Percentiles rank a stretch among this genome's conserved stretches.
Evolutionary conservation across 2,113 vertebrate species (phyloP).

Genomic region (Pollachius pollachius): DNA sequence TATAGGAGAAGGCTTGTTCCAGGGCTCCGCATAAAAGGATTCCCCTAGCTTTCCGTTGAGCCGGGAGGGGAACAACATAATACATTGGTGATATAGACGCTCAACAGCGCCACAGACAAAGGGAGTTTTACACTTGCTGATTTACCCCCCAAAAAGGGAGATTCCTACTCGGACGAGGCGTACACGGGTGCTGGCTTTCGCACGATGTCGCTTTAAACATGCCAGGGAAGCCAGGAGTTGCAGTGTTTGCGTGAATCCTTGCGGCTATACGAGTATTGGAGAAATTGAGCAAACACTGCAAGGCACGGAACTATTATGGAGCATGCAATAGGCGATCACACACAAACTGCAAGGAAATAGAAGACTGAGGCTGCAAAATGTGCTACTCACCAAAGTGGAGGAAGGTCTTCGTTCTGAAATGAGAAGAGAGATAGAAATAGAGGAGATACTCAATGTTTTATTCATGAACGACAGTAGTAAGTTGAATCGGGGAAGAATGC

Average conservation of each 20-base stretch:
- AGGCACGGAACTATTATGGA: constrained; percentile 31
- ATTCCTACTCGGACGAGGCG: constrained; percentile 82
- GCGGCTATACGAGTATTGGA: constrained; percentile 18
- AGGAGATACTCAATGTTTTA: constrained; percentile 61
- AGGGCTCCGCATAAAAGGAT: constrained; percentile 60
- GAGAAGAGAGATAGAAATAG: constrained; percentile 51
- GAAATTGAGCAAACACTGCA: constrained; percentile 11
- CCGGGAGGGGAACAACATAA: constrained; percentile 39
- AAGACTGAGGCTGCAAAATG: constrained; percentile 69
- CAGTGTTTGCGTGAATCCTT: constrained; percentile 30
- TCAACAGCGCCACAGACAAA: constrained; percentile 87
- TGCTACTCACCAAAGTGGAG: constrained; percentile 83
- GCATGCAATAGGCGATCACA: constrained; percentile 58
- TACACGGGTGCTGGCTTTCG: constrained; percentile 65
- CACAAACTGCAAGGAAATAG: constrained; percentile 65
- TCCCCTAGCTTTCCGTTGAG: constrained; percentile 63
- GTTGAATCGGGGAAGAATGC: constrained; percentile 66
- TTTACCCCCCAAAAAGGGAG: constrained; percentile 78
- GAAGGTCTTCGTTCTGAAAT: constrained; percentile 46
- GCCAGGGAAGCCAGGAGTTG: constrained; percentile 33
- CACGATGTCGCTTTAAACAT: constrained; percentile 31
- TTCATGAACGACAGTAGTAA: constrained; percentile 38
- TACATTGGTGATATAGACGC: constrained; percentile 65
- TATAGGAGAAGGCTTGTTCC: constrained; percentile 27
- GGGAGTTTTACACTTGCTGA: constrained; percentile 79